Percentiles rank a stretch among this genome's conserved stretches.
phyloP scores from a whole-genome alignment of 2,888 invertebrate species.

The Lapara coniferarum region DNA sequence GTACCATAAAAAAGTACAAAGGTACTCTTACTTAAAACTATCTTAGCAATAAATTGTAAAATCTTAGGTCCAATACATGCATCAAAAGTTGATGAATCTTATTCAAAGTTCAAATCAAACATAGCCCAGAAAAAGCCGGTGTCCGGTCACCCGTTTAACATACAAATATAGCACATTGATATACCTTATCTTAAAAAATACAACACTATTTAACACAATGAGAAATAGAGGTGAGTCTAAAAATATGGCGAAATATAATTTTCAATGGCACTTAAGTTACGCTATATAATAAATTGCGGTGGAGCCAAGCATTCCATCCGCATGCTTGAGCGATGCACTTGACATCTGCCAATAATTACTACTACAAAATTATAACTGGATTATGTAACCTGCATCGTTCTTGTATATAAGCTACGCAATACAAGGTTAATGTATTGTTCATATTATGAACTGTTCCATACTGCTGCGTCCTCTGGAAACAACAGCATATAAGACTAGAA shows the following conservation, averaged over 20 bases:
- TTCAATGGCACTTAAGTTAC: constrained; percentile 29
- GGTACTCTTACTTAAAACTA: constrained; percentile 4
- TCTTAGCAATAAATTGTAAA: neutral
- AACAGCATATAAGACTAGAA: neutral
- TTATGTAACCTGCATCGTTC: neutral
- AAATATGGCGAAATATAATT: constrained; percentile 27
- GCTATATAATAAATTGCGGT: constrained; percentile 35
- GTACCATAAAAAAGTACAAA: constrained; percentile 1
- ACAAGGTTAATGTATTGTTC: neutral
- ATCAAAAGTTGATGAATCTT: neutral
- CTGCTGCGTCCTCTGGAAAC: neutral
- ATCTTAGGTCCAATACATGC: constrained; percentile 4
- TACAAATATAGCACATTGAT: neutral
- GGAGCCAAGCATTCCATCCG: constrained; percentile 27
- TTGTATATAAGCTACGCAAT: neutral
- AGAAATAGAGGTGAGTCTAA: constrained; percentile 27
- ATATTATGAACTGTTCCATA: neutral
- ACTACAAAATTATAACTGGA: neutral
- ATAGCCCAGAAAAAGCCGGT: neutral
- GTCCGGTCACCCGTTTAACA: neutral
- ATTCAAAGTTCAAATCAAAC: neutral
- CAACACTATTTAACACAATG: constrained; percentile 5
- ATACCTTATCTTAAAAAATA: neutral
- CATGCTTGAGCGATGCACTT: constrained; percentile 26
- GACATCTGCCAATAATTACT: constrained; percentile 11